Evolutionary conservation across 2,888 invertebrate genomes (phyloP), one percentile per base, ranked within the genome.

Genomic region (Oxycera nigricornis): DNA sequence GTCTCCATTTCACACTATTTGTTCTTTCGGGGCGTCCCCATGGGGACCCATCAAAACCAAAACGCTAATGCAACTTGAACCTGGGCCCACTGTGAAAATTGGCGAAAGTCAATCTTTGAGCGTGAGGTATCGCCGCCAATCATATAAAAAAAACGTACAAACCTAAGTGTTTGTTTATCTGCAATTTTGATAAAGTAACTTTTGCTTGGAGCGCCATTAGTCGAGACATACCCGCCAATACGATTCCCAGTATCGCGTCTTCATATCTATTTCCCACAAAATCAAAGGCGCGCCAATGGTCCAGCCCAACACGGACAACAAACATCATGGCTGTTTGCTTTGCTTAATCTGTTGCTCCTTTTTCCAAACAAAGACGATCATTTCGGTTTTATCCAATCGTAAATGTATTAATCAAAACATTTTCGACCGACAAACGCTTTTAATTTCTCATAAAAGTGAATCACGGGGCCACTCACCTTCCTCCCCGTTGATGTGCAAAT

Each of bases 401-500:
- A 46, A 46, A 46, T 46, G 46, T 46, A 46, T 46, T 46, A 46
- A 46, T 46, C 46, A 46, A 46, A 46, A 14, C 46, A 46, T n/a
- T 46, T 46, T 46, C 46, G n/a, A 46, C 46, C 46, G 46, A 46
- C 46, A 7, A 46, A 46, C 17, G 46, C 17, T 46, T 46, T 46
- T 46, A 46, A 46, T 46, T 46, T 46, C 46, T n/a, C 46, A 46
- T 46, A 46, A 46, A 46, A 46, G 6, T 46, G 46, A 46, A 46
- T 46, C 46, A 46, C 46, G 46, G 17, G 46, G 46, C 46, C 46
- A 46, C 46, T 46, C 46, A 46, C 46, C 46, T 46, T 46, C 46
- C 46, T 46, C 46, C 46, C 46, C 46, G 46, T 46, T 46, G 46
- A 14, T 46, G 11, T 17, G 14, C 14, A 17, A 17, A 46, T 3